Conservation (phyloP, 2,113 vertebrate species). For the zebrafish (Danio rerio) region GRCz12tu NC_133196.1:13875501-13876000, state of each 20-base stretch:
- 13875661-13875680: background rate
- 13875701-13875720: slow-evolving; percentile 19
- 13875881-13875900: no score
- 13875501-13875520: slow-evolving; percentile 41
- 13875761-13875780: no score
- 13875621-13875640: slow-evolving; percentile 39
- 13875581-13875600: slow-evolving; percentile 30
- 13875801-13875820: no score
- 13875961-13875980: no score
- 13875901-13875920: no score
- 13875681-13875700: slow-evolving; percentile 9
- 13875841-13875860: no score
- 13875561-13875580: slow-evolving; percentile 20
- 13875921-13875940: no score
- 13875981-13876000: no score
- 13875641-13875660: slow-evolving; percentile 20
- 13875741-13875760: background rate
- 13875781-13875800: no score
- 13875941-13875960: no score
- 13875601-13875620: background rate
- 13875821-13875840: no score
- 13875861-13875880: no score
- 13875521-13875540: slow-evolving; percentile 22
- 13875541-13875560: slow-evolving; percentile 25
- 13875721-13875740: background rate